A percentile compares a stretch with the other conserved stretches of the same genome.
These are phyloP conservation scores for Drosophila insularis DNA, from an alignment of 1,140 invertebrate genomes.

Conservation along the genomic window DNA sequence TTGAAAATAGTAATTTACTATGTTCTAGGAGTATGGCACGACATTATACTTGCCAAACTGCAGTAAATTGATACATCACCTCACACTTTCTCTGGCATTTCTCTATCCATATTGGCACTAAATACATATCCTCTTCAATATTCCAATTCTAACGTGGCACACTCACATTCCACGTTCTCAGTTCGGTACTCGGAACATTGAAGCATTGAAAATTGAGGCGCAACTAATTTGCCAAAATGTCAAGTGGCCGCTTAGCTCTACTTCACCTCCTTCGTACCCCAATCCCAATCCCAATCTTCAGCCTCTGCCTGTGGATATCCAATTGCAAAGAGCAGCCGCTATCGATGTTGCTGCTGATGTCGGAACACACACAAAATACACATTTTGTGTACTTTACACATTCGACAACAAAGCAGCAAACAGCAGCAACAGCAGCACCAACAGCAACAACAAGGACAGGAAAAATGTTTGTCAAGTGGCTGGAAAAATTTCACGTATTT, in stretches of 20 bases:
- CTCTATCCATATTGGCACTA: not conserved
- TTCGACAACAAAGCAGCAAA: slow-evolving; percentile 46
- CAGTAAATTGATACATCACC: slow-evolving; percentile 10
- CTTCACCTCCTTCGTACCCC: not conserved
- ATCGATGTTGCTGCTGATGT: slow-evolving; percentile 25
- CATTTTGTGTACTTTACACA: slow-evolving; percentile 24
- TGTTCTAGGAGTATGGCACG: too few relatives aligned
- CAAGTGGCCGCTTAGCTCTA: slow-evolving; percentile 36
- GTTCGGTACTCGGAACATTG: slow-evolving; percentile 6
- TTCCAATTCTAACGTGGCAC: not conserved
- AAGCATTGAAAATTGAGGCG: slow-evolving; percentile 49
- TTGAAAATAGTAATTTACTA: not conserved
- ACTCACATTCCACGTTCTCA: slow-evolving; percentile 6
- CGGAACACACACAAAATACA: slow-evolving; percentile 37
- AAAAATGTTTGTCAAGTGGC: slow-evolving; percentile 51
- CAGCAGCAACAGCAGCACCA: slow-evolving; percentile 3
- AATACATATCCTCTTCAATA: slow-evolving; percentile 16
- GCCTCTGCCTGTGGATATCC: slow-evolving; percentile 11
- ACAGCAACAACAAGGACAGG: slow-evolving; percentile 23
- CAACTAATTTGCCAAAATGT: slow-evolving; percentile 55
- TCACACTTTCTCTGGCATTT: not conserved
- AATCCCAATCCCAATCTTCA: not conserved
- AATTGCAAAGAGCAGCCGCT: slow-evolving; percentile 39
- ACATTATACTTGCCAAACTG: not conserved
- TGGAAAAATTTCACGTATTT: slow-evolving; percentile 61